Evolutionary conservation across 1,140 invertebrate genomes (phyloP).

Genomic region (Homarus americanus): DNA sequence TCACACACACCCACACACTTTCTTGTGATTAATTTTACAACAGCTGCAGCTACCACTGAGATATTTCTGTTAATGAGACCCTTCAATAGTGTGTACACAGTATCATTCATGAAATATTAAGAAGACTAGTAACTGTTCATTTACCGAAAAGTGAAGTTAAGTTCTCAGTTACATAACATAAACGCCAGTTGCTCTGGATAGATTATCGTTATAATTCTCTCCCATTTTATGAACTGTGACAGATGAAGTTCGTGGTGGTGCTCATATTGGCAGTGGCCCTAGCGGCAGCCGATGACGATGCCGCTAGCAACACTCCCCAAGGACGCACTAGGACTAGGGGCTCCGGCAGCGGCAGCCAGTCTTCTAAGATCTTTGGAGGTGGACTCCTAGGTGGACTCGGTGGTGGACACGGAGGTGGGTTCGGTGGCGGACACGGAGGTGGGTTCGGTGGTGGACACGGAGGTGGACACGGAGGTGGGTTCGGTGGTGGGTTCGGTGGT

Average conservation of each 20-base stretch:
- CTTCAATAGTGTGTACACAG: too few relatives aligned
- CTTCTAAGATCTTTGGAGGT: neutral
- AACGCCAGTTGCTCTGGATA: too few relatives aligned
- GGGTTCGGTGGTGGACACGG: neutral
- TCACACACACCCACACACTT: too few relatives aligned
- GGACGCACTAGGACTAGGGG: neutral
- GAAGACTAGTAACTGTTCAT: too few relatives aligned
- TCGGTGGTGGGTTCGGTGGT: neutral
- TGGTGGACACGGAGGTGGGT: neutral
- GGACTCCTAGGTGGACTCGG: neutral
- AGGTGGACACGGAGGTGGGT: neutral
- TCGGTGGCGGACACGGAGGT: neutral
- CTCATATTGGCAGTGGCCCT: slow-evolving; percentile 11
- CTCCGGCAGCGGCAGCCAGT: neutral
- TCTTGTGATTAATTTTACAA: too few relatives aligned
- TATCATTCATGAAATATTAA: too few relatives aligned
- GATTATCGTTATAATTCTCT: too few relatives aligned
- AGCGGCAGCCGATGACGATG: slow-evolving; percentile 1
- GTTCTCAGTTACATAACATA: too few relatives aligned
- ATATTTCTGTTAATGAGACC: too few relatives aligned
- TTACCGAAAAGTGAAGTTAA: too few relatives aligned
- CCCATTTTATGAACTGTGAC: too few relatives aligned
- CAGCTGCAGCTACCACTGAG: too few relatives aligned
- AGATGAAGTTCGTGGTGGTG: neutral
- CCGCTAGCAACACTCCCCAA: neutral